Evolutionary conservation across 2,113 vertebrate species (phyloP), one percentile per base, ranked within the genome.

Genomic region (Zootoca vivipara): DNA sequence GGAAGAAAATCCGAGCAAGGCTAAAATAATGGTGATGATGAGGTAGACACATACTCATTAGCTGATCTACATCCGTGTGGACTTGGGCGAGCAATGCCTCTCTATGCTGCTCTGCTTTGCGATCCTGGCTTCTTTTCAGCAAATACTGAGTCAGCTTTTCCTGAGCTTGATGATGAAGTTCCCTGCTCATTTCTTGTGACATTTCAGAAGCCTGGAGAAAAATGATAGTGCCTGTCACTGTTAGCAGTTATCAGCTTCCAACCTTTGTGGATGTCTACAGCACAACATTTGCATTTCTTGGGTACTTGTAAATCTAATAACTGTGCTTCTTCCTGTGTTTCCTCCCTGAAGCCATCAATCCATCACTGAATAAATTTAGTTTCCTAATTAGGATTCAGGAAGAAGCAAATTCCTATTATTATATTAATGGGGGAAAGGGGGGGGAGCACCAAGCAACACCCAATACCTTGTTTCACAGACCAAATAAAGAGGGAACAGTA

Each of bases 61-160:
- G 92, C 85, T 97, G 97, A 92, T 98, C 97, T 90, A 97, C 89
- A 72, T 97, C 96, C 0, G 98, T 98, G 96, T 95, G 98, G 95
- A 98, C 97, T 95, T 98, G 98, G 82, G 96, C 97, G 78, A 98
- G 95, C 28, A 98, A 92, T 0, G 97, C 94, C 67, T 98, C 95
- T 86, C 96, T 97, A 83, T 97, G 97, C 89, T 96, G 97, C 0
- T 95, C 93, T 26, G 96, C 94, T 89, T 95, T 94, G 78, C 90
- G 93, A 87, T 97, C 96, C 52, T 96, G 85, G 18, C 93, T 96
- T 91, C 96, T 96, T 42, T 93, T 96, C 94, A 96, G 88, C 83
- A 98, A 95, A 90, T 97, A 97, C 85, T 97, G 96, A 2, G 95
- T 95, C 74, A 98, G 92, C 92, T 91, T 95, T 91, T 97, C 94